A percentile compares a stretch with the other conserved stretches of the same genome.
These are phyloP conservation scores for Euborellia annulipes DNA, from an alignment of 1,140 invertebrate species.

Conservation along the genomic window DNA sequence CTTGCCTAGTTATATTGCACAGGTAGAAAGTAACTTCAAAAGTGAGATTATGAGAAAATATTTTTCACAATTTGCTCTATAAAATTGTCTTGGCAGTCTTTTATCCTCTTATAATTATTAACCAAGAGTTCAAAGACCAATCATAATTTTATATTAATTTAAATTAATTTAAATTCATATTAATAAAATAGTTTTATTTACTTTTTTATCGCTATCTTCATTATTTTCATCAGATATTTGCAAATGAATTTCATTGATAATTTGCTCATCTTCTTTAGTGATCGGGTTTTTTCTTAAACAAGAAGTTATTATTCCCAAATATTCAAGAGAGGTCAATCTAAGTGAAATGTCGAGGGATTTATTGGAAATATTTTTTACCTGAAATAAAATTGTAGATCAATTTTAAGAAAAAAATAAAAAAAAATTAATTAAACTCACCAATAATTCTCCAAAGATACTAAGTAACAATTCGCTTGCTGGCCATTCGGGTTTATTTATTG, in stretches of 20 bases:
- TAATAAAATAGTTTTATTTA: neutral
- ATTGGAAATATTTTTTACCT: slow-evolving; percentile 81
- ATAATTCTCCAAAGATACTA: slow-evolving; percentile 79
- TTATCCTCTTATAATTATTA: too few species aligned
- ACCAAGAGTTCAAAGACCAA: too few species aligned
- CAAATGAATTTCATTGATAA: slow-evolving; percentile 73
- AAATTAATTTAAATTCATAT: neutral
- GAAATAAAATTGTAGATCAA: slow-evolving; percentile 6
- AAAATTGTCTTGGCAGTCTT: too few species aligned
- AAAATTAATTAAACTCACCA: slow-evolving; percentile 36
- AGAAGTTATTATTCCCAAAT: slow-evolving; percentile 92
- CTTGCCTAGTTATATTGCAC: too few species aligned
- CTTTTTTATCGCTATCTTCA: slow-evolving; percentile 23
- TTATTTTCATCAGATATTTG: slow-evolving; percentile 61
- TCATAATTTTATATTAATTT: neutral
- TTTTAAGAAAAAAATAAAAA: neutral
- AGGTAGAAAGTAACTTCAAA: too few species aligned
- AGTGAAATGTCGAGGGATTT: slow-evolving; percentile 92
- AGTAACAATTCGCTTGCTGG: slow-evolving; percentile 91
- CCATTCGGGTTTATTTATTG: slow-evolving; percentile 99
- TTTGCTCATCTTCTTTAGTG: slow-evolving; percentile 78
- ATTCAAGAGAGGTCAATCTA: slow-evolving; percentile 90
- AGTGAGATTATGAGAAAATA: too few species aligned
- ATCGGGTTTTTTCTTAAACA: slow-evolving; percentile 86
- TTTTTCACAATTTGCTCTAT: too few species aligned